These are phyloP conservation scores for Oryctolagus cuniculus DNA, from an alignment of 2,113 vertebrate species.

Conservation along the genomic window DNA sequence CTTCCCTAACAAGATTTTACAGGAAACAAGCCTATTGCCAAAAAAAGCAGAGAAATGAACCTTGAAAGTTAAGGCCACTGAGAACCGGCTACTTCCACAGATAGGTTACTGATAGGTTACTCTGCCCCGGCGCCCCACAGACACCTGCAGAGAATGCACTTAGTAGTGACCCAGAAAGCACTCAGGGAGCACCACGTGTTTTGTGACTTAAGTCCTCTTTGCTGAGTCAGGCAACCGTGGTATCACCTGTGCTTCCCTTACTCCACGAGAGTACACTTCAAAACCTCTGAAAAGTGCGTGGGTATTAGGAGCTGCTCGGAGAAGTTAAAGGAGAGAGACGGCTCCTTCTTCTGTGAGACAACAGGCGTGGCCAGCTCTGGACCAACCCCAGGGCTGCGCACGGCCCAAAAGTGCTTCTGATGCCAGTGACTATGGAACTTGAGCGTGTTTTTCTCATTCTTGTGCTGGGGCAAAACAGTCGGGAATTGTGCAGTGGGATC, in stretches of 20 bases:
- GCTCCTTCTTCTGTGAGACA: constrained; percentile 23
- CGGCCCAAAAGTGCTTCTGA: neutral
- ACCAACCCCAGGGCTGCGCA: neutral
- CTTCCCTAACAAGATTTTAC: constrained; percentile 14
- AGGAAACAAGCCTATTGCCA: constrained; percentile 26
- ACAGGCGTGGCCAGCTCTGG: neutral
- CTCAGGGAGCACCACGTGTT: neutral
- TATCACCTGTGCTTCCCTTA: neutral
- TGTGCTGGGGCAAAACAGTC: constrained; percentile 20
- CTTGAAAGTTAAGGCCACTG: constrained; percentile 37
- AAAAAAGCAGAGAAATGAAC: constrained; percentile 42
- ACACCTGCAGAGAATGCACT: neutral
- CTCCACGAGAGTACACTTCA: neutral
- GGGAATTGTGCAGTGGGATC: neutral
- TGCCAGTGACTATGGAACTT: constrained; percentile 22
- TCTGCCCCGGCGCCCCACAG: no score
- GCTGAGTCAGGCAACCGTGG: neutral
- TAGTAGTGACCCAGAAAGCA: neutral
- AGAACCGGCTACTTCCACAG: neutral
- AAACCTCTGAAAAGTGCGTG: neutral
- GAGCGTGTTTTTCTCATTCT: constrained; percentile 54
- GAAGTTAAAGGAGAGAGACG: neutral
- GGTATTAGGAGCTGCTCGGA: constrained; percentile 11
- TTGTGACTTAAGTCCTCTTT: neutral
- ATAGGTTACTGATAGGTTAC: neutral